Percentiles rank a stretch among this genome's conserved stretches.
Evolutionary conservation across 2,888 invertebrate species (phyloP).

Genomic region (Tetrapedia diversipes): DNA sequence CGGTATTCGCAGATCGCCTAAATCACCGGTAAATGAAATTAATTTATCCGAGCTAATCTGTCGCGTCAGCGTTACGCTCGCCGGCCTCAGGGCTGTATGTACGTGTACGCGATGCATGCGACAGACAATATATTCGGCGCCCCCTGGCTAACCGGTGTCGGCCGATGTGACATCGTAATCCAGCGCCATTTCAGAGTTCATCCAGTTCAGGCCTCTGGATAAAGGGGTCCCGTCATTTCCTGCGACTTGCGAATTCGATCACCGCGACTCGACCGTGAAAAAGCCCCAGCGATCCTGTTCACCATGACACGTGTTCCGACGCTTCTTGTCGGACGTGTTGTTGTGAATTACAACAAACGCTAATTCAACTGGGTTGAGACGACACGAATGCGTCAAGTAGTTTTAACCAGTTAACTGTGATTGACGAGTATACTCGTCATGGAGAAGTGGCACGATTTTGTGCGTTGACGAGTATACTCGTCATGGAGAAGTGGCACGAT

Average conservation of each 20-base stretch:
- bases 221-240: slow-evolving; percentile 67
- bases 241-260: slow-evolving; percentile 67
- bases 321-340: too few species aligned
- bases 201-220: slow-evolving; percentile 64
- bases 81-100: slow-evolving; percentile 62
- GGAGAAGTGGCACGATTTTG: too few species aligned
- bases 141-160: slow-evolving; percentile 49
- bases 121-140: slow-evolving; percentile 74
- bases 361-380: too few species aligned
- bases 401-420: too few species aligned
- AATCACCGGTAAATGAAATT: slow-evolving; percentile 76
- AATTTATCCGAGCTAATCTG: slow-evolving; percentile 76
- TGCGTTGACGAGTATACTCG: too few species aligned
- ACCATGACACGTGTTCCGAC: not conserved
- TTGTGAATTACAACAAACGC: too few species aligned
- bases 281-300: slow-evolving; percentile 37
- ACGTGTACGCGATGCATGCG: slow-evolving; percentile 72
- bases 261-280: slow-evolving; percentile 61
- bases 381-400: too few species aligned
- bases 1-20: slow-evolving; percentile 69
- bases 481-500: too few species aligned
- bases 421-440: too few species aligned
- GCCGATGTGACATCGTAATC: slow-evolving; percentile 68
- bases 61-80: slow-evolving; percentile 72
- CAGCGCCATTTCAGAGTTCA: slow-evolving; percentile 66